Conservation (phyloP, 35 echinoderm and acorn worm genomes). For the Apostichopus californicus region DNA sequence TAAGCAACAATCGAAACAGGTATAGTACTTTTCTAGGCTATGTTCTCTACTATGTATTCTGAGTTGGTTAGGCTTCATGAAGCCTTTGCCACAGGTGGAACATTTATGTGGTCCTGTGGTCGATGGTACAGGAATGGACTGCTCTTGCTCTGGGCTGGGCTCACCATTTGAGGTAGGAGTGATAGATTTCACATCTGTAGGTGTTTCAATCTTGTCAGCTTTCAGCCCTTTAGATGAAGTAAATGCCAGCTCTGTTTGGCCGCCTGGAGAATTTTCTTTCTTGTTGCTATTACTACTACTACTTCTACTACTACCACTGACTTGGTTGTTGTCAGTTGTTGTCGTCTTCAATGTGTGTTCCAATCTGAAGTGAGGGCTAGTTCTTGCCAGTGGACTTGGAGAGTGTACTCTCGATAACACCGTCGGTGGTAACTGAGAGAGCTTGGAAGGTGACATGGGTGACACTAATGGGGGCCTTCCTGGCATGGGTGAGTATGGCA, state of each 20-base stretch:
- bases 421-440: conserved; percentile 89
- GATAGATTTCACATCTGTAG: background rate
- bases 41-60: conserved; percentile 90
- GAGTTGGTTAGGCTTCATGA: conserved; percentile 95
- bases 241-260: background rate
- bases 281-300: background rate
- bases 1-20: conserved; percentile 82
- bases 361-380: conserved; percentile 26
- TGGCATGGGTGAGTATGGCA: conserved; percentile 54
- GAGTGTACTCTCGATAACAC: conserved; percentile 67
- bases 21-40: conserved; percentile 67
- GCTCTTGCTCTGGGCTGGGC: conserved; percentile 11
- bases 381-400: conserved; percentile 49
- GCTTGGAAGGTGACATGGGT: conserved; percentile 86
- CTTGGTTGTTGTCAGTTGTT: background rate
- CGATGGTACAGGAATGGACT: conserved; percentile 43
- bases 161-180: background rate
- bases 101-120: conserved; percentile 79
- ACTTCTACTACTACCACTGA: background rate
- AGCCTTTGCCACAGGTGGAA: conserved; percentile 76
- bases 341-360: background rate
- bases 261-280: background rate
- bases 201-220: background rate
- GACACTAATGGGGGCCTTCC: conserved; percentile 67
- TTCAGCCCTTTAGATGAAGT: background rate